Conservation (phyloP, 2,113 vertebrate genomes). For the Mastomys natalensis region DNA sequence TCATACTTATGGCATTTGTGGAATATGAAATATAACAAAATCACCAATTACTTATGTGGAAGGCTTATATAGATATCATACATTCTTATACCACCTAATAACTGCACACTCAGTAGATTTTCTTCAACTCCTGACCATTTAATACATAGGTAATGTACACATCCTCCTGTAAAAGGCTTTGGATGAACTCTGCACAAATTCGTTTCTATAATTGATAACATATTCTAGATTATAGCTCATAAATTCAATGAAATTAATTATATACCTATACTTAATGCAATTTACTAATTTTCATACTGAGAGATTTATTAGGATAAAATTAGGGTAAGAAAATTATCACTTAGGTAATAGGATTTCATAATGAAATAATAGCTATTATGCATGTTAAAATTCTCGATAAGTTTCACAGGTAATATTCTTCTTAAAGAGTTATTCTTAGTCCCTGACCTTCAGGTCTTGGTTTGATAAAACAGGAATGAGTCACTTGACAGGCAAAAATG, state of each 20-base stretch:
- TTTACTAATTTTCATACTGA: slow-evolving; percentile 53
- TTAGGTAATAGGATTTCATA: slow-evolving; percentile 53
- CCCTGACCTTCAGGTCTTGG: slow-evolving; percentile 1
- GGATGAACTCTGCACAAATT: background rate
- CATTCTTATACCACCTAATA: background rate
- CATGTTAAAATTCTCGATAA: slow-evolving; percentile 55
- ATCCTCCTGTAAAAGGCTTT: background rate
- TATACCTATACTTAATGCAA: background rate
- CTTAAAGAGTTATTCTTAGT: slow-evolving; percentile 42
- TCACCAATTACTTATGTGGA: background rate
- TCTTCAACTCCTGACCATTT: background rate
- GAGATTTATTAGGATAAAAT: slow-evolving; percentile 60
- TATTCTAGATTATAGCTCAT: background rate
- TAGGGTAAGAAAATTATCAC: slow-evolving; percentile 52
- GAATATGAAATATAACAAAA: background rate
- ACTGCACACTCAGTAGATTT: background rate
- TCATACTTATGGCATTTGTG: background rate
- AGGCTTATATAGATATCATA: background rate
- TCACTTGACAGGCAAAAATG: slow-evolving; percentile 59
- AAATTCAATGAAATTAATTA: slow-evolving; percentile 56
- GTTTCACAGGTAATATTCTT: background rate
- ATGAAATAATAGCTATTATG: slow-evolving; percentile 58
- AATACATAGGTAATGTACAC: background rate
- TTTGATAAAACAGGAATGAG: slow-evolving; percentile 48
- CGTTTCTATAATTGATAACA: background rate